Percentiles rank a stretch among this genome's conserved stretches.
phyloP scores from a whole-genome alignment of 2,888 invertebrate genomes.

The Fragum whitleyi region DNA sequence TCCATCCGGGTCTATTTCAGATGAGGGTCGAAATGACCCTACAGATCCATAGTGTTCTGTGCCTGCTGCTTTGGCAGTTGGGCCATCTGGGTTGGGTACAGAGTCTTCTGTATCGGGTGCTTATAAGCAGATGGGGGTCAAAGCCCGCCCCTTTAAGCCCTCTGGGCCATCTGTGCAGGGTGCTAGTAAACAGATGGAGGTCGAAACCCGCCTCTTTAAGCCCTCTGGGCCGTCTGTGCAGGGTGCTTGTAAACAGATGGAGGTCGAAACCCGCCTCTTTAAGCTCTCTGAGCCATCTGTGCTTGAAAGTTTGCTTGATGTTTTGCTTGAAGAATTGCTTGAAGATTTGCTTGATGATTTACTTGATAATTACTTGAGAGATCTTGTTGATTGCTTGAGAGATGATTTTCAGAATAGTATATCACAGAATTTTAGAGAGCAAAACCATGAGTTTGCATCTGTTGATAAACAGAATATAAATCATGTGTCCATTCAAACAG shows the following conservation, averaged over 20 bases:
- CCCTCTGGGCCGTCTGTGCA: conserved; percentile 20
- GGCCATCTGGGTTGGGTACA: too few species aligned
- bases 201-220: conserved; percentile 20
- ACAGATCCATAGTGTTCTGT: neutral
- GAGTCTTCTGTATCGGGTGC: neutral
- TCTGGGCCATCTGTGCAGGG: conserved; percentile 11
- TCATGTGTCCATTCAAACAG: too few species aligned
- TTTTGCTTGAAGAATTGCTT: neutral
- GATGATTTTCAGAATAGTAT: too few species aligned
- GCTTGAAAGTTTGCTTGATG: conserved; percentile 13
- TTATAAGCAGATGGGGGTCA: neutral
- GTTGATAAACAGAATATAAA: too few species aligned
- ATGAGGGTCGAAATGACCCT: too few species aligned
- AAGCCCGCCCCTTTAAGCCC: neutral
- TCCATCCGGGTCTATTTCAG: neutral
- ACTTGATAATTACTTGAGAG: too few species aligned
- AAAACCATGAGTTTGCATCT: too few species aligned
- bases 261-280: too few species aligned
- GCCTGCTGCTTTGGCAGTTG: neutral
- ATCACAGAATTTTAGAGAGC: too few species aligned
- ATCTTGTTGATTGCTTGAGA: too few species aligned
- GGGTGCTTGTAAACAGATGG: too few species aligned
- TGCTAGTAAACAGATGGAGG: conserved; percentile 17
- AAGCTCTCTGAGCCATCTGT: too few species aligned
- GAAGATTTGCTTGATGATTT: conserved; percentile 5